Evolutionary conservation across 2,113 vertebrate species (phyloP).

Genomic region (Lagenorhynchus albirostris): DNA sequence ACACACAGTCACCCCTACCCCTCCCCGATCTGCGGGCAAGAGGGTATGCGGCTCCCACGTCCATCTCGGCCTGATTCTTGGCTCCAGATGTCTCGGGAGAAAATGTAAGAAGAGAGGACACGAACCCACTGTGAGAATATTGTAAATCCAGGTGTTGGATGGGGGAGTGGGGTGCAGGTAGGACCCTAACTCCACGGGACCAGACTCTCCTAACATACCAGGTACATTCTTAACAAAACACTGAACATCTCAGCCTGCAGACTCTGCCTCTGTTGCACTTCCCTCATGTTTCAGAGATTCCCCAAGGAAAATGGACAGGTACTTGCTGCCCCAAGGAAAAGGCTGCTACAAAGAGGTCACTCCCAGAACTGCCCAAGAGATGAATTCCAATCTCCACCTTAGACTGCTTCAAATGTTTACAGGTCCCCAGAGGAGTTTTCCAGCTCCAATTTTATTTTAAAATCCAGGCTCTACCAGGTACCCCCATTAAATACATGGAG

Average conservation of each 20-base stretch:
- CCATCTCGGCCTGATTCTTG: background rate
- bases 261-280: background rate
- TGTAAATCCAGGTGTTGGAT: too few relatives aligned
- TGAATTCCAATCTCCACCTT: background rate
- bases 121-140: background rate
- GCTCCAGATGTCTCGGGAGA: background rate
- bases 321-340: background rate
- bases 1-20: rapidly evolving
- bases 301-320: background rate
- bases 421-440: background rate
- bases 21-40: rapidly evolving
- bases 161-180: background rate
- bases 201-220: background rate
- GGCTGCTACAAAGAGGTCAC: background rate
- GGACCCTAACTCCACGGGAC: rapidly evolving
- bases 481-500: background rate
- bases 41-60: background rate
- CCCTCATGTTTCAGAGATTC: background rate
- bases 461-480: background rate
- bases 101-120: background rate
- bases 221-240: background rate
- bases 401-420: background rate
- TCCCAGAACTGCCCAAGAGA: background rate
- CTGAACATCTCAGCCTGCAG: rapidly evolving
- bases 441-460: background rate